Evolutionary conservation across 2,888 invertebrate genomes (phyloP).

Genomic region (Mystacides longicornis): DNA sequence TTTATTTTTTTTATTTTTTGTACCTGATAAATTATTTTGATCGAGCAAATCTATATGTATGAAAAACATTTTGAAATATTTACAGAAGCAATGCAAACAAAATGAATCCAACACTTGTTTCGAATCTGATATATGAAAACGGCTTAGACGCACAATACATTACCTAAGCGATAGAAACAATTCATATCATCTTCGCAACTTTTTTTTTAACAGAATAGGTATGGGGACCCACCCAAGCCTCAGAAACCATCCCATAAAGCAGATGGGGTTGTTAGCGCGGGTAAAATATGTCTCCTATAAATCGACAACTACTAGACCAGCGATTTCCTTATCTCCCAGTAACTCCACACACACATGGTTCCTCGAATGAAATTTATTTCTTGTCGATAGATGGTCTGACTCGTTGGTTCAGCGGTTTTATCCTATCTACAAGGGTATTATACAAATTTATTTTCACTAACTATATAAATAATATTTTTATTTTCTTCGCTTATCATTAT

Average conservation of each 20-base stretch:
- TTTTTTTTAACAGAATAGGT: not conserved
- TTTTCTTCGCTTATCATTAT: too few relatives aligned
- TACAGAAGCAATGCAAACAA: too few relatives aligned
- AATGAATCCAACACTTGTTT: too few relatives aligned
- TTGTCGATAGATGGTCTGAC: not conserved
- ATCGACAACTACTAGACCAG: conserved; percentile 9
- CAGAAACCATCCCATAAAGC: not conserved
- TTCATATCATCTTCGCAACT: not conserved
- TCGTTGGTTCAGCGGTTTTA: not conserved
- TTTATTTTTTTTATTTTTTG: too few relatives aligned
- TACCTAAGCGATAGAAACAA: not conserved
- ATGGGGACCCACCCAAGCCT: not conserved
- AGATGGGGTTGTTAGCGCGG: conserved; percentile 19
- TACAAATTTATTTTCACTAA: not conserved
- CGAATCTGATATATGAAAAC: not conserved
- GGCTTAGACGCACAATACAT: too few relatives aligned
- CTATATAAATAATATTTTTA: too few relatives aligned
- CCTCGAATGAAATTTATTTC: not conserved
- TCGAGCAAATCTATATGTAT: too few relatives aligned
- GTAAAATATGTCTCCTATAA: conserved; percentile 24
- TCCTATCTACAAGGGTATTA: not conserved
- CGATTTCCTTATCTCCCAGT: not conserved
- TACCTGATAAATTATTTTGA: too few relatives aligned
- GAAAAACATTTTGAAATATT: too few relatives aligned
- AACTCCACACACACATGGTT: too few relatives aligned